Base-by-base conservation (phyloP, 2,888 invertebrate species). In the Cataglyphis altisquamis region DNA sequence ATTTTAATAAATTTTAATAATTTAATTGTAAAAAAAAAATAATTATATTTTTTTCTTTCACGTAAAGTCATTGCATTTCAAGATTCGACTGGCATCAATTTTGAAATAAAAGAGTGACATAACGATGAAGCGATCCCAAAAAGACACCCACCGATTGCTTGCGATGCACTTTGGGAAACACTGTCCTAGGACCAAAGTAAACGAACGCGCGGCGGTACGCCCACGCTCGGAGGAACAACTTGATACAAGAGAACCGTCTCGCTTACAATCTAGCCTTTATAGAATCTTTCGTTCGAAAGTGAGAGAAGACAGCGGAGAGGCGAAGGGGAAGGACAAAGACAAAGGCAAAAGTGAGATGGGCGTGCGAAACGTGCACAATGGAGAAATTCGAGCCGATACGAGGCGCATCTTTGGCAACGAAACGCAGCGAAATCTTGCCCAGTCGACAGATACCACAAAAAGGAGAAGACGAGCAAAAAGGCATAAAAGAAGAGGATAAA, bases 351-450 rank as follows among this genome's bases (percentile, higher is more conserved):
- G 74, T 74, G 80, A 83, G 84, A 83, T 25, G 64, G 75, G 64
- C 62, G 66, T 60, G 83, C 81, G 83, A 87, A 82, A 78, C 74
- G 81, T 83, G 86, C 87, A 92, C 92, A 93, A 93, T 93, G 91
- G 91, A 91, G 89, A 93, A 93, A 92, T 91, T 93, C 91, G 89
- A 92, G 92, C 91, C 89, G 89, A 85, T 85, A 82, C 87, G 88
- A 82, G 78, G 84, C 84, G 85, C 88, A 88, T 88, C 89, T 88
- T 85, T 87, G 88, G 87, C 87, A 87, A 86, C 84, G 62, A 87
- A 67, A 80, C 81, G 36, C 85, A 72, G 72, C 73, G 83, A 86
- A 88, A 89, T 91, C 89, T 89, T 75, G 87, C 84, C 83, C 78
- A 36, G 66, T 67, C 67, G 84, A 87, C 86, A 85, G 85, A 82